Evolutionary conservation across 2,113 vertebrate genomes (phyloP).

Genomic region (Conger conger): DNA sequence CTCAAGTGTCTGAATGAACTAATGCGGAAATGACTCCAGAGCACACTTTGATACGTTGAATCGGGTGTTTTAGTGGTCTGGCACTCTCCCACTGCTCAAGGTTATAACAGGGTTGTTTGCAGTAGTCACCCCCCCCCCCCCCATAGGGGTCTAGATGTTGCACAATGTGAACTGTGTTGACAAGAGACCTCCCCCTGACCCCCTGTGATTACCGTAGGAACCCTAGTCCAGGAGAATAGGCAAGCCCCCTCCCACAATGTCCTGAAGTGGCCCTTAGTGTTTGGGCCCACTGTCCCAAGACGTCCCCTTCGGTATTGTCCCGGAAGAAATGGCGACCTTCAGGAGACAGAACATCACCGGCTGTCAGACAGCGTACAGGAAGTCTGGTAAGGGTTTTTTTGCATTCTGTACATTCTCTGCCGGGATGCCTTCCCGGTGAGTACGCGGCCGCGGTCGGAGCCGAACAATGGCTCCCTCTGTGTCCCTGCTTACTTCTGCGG

Average conservation of each 20-base stretch:
- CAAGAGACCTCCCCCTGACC: background rate
- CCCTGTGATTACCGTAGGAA: background rate
- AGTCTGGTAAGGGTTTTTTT: background rate
- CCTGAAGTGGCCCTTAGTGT: background rate
- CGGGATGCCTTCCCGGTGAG: background rate
- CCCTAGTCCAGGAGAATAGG: background rate
- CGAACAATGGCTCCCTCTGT: constrained; percentile 29
- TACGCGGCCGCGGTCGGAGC: background rate
- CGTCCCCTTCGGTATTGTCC: background rate
- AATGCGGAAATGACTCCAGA: no score
- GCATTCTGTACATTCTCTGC: background rate
- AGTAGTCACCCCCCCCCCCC: background rate
- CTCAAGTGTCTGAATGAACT: no score
- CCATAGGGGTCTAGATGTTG: background rate
- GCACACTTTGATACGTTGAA: background rate
- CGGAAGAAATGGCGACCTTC: background rate
- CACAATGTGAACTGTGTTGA: no score
- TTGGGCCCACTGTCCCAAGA: background rate
- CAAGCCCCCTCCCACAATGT: background rate
- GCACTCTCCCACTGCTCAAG: background rate
- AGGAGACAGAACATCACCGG: background rate
- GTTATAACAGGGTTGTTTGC: background rate
- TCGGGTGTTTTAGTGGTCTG: background rate
- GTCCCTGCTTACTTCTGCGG: constrained; percentile 45
- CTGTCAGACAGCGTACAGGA: background rate